Conservation (phyloP, 2,797 vertebrate species). For the Ceryle rudis region DNA sequence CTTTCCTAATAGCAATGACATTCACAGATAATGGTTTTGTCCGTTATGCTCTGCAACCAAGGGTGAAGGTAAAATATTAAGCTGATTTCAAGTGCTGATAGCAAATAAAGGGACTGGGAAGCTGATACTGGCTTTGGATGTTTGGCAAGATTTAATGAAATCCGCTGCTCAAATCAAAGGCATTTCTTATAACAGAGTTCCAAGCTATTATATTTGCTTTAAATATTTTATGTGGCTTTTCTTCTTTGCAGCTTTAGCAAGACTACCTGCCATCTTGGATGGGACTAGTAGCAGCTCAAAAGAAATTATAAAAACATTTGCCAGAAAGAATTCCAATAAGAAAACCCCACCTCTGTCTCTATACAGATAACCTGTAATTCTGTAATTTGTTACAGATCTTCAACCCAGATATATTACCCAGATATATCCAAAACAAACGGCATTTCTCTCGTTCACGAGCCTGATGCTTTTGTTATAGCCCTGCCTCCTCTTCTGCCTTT, state of each 20-base stretch:
- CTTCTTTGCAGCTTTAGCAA: not conserved
- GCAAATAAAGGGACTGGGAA: conserved; percentile 15
- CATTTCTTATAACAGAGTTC: not conserved
- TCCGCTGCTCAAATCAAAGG: conserved; percentile 41
- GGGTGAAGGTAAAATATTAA: conserved; percentile 64
- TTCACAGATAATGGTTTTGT: conserved; percentile 25
- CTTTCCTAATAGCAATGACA: not conserved
- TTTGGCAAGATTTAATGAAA: conserved; percentile 53
- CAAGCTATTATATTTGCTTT: not conserved
- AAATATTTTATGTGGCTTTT: not conserved
- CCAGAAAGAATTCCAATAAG: not conserved
- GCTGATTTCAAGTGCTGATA: conserved; percentile 52
- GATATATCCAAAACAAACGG: not conserved
- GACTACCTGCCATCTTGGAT: not conserved
- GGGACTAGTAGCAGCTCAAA: not conserved
- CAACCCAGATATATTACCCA: not conserved
- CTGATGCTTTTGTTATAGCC: not conserved
- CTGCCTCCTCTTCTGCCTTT: not conserved
- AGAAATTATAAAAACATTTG: not conserved
- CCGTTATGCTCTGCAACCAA: conserved; percentile 34
- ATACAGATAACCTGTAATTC: not conserved
- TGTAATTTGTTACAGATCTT: not conserved
- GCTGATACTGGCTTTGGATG: not conserved
- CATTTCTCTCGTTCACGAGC: not conserved
- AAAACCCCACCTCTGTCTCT: not conserved